phyloP scores from a whole-genome alignment of 23 tunicate species.

The Styela plicata region DNA sequence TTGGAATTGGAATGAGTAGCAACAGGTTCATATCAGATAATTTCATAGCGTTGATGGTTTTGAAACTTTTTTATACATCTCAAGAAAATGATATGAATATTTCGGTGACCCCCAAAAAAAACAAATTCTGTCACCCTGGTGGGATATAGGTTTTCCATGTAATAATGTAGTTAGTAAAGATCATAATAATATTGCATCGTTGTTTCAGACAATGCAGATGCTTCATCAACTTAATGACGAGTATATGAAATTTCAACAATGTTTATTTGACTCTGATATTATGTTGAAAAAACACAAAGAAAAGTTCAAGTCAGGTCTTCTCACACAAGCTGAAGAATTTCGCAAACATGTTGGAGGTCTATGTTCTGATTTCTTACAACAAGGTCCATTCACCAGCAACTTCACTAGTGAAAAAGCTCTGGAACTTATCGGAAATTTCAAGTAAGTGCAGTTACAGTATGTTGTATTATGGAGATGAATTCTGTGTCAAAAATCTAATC shows the following conservation, averaged over 20 bases:
- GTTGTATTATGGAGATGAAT: too few species aligned
- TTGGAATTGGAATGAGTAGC: too few species aligned
- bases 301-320: conserved; percentile 83
- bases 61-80: too few species aligned
- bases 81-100: too few species aligned
- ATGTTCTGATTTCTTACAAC: conserved; percentile 66
- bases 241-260: conserved; percentile 83
- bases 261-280: conserved; percentile 72
- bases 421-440: conserved; percentile 59
- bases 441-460: too few species aligned
- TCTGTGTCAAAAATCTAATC: too few species aligned
- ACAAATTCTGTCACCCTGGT: too few species aligned
- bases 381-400: conserved; percentile 85
- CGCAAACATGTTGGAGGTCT: conserved; percentile 70
- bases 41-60: too few species aligned
- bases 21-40: too few species aligned
- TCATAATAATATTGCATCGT: not conserved
- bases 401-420: conserved; percentile 60
- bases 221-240: conserved; percentile 70
- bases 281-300: conserved; percentile 91
- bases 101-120: too few species aligned
- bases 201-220: conserved; percentile 17
- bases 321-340: conserved; percentile 94
- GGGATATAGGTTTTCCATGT: too few species aligned
- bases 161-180: not conserved